Evolutionary conservation across 2,888 invertebrate genomes (phyloP).

Genomic region (Epiblema foenella): DNA sequence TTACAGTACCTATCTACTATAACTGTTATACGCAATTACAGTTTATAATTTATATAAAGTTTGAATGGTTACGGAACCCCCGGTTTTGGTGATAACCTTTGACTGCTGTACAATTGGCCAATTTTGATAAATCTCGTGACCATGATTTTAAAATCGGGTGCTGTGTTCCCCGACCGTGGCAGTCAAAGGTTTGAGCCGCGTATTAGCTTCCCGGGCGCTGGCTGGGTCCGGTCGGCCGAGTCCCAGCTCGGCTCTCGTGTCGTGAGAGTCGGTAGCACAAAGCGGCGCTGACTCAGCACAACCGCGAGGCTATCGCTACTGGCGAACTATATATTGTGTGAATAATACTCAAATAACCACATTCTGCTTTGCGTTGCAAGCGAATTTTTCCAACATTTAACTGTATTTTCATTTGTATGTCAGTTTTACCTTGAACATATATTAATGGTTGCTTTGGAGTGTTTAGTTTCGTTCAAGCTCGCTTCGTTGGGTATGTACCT

Average conservation of each 20-base stretch:
- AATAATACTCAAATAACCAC: constrained; percentile 16
- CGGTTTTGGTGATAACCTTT: constrained; percentile 1
- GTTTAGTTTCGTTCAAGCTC: background rate
- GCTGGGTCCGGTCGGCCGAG: constrained; percentile 12
- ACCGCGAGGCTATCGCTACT: constrained; percentile 56
- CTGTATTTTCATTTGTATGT: background rate
- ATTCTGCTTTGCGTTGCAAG: constrained; percentile 36
- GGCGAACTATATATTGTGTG: constrained; percentile 41
- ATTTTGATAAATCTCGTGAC: background rate
- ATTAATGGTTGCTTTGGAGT: background rate
- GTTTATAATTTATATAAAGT: background rate
- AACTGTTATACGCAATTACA: background rate
- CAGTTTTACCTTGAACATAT: background rate
- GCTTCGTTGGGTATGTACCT: background rate
- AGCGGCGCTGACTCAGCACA: constrained; percentile 72
- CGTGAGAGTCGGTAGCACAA: constrained; percentile 72
- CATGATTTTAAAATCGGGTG: background rate
- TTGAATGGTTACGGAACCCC: background rate
- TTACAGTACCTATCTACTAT: background rate
- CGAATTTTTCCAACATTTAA: constrained; percentile 35
- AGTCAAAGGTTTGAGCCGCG: constrained; percentile 10
- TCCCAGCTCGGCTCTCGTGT: constrained; percentile 39
- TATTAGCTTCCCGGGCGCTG: constrained; percentile 24
- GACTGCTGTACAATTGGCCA: background rate
- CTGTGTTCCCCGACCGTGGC: constrained; percentile 7